These are phyloP conservation scores for Coluber constrictor DNA, from an alignment of 2,797 vertebrate genomes.

Conservation along the genomic window DNA sequence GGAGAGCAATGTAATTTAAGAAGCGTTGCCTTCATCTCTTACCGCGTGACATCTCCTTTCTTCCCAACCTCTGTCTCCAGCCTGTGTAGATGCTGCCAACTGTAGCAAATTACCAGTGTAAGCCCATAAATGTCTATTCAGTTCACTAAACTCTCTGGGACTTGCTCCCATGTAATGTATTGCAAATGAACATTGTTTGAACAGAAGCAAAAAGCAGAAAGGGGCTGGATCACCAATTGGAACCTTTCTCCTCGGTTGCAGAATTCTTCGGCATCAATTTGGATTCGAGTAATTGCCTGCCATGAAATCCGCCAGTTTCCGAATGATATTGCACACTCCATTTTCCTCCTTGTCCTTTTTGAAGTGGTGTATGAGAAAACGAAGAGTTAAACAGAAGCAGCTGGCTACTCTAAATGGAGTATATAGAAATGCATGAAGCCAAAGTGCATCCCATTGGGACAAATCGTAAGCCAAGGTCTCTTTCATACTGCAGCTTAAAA, in stretches of 20 bases:
- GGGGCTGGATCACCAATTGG: not conserved
- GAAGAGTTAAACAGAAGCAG: not conserved
- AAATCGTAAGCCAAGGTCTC: not conserved
- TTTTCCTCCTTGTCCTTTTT: not conserved
- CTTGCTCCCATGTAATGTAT: not conserved
- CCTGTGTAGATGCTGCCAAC: not conserved
- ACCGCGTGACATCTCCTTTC: slow-evolving; percentile 2
- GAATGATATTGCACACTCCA: not conserved
- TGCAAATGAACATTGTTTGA: not conserved
- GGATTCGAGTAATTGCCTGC: not conserved
- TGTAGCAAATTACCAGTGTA: slow-evolving; percentile 8
- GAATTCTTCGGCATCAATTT: not conserved
- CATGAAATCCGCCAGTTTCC: not conserved
- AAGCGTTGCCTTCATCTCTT: not conserved
- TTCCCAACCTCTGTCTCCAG: slow-evolving; percentile 1
- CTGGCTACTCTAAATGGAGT: not conserved
- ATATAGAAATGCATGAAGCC: not conserved
- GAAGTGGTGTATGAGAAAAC: not conserved
- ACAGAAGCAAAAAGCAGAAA: not conserved
- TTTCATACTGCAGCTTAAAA: not conserved
- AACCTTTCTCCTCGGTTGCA: not conserved
- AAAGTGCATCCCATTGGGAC: not conserved
- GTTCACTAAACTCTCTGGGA: not conserved
- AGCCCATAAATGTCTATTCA: not conserved
- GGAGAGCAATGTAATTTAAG: slow-evolving; percentile 22